Base-by-base conservation (phyloP, 1,140 invertebrate species). In the Melitaea cinxia region DNA sequence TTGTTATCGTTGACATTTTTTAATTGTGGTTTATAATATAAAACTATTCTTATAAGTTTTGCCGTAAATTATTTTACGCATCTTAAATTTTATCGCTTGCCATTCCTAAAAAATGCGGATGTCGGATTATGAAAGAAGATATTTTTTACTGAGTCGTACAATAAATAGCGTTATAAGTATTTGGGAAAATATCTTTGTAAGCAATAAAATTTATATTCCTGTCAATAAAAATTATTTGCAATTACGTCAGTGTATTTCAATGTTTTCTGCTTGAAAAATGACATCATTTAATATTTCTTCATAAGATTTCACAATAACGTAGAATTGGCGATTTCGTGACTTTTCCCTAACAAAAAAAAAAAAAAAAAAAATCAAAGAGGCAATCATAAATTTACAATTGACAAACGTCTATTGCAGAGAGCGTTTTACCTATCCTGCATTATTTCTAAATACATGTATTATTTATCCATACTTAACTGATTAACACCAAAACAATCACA, bases 401-500 rank as follows among this genome's bases (percentile, higher is more conserved):
- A 47, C 1, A 23, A 5, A 23, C 17, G 17, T n/a, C n/a, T n/a
- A n/a, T n/a, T n/a, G n/a, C n/a, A n/a, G n/a, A n/a, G n/a, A n/a
- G 10, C 15, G 6, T 24, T 23, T 24, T 9, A 21, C 28, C 5
- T 26, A 1, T 33, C 26, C 28, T 2, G 12, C 6, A 15, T 33
- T 24, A 37, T 30, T 54, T 33, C 0, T 63, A 15, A n/a, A 28
- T 55, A 21, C n/a, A n/a, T n/a, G n/a, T n/a, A n/a, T n/a, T n/a
- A n/a, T n/a, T n/a, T n/a, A n/a, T n/a, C n/a, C n/a, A 42, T 12
- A 63, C 17, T 54, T 4, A 62, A 26, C 12, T 42, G 42, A 30
- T 26, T 17, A 33, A 28, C 24, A 33, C 24, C 24, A 47, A 47
- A 58, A 58, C 55, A 58, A 58, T 58, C 45, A 26, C 21, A 58